A percentile compares a stretch with the other conserved stretches of the same genome.
Conservation (phyloP, 2,888 invertebrate genomes). For the Ochlodes sylvanus region DNA sequence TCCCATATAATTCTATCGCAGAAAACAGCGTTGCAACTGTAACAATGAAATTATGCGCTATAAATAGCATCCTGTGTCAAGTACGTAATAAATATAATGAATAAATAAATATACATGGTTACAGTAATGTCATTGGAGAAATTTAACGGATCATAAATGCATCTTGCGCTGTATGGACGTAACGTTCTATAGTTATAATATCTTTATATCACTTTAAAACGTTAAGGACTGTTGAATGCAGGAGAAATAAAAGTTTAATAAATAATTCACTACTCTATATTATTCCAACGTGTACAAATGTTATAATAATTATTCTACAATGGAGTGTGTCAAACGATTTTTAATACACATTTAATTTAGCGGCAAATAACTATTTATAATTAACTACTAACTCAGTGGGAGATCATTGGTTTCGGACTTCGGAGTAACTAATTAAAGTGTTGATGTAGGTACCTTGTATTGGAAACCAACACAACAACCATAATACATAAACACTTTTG, state of each 20-base stretch:
- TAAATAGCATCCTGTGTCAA: constrained; percentile 13
- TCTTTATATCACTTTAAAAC: constrained; percentile 16
- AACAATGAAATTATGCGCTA: constrained; percentile 57
- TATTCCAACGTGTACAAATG: background rate
- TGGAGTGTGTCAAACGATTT: background rate
- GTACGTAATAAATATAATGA: too few species aligned
- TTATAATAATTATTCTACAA: background rate
- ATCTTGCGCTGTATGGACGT: too few species aligned
- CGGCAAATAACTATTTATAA: constrained; percentile 3
- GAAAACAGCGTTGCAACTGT: constrained; percentile 84
- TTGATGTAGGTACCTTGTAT: background rate
- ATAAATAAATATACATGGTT: too few species aligned
- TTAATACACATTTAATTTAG: background rate
- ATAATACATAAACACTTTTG: background rate
- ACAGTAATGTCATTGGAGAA: too few species aligned
- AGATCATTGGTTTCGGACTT: background rate
- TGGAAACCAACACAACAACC: background rate
- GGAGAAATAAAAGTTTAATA: too few species aligned
- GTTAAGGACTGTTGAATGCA: background rate
- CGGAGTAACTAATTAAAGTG: background rate
- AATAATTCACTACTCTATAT: too few species aligned
- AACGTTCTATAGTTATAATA: too few species aligned
- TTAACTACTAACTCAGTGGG: background rate
- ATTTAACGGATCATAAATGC: too few species aligned
- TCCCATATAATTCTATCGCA: constrained; percentile 87